These are phyloP conservation scores for Periparus ater DNA, from an alignment of 2,797 vertebrate genomes.

Conservation along the genomic window DNA sequence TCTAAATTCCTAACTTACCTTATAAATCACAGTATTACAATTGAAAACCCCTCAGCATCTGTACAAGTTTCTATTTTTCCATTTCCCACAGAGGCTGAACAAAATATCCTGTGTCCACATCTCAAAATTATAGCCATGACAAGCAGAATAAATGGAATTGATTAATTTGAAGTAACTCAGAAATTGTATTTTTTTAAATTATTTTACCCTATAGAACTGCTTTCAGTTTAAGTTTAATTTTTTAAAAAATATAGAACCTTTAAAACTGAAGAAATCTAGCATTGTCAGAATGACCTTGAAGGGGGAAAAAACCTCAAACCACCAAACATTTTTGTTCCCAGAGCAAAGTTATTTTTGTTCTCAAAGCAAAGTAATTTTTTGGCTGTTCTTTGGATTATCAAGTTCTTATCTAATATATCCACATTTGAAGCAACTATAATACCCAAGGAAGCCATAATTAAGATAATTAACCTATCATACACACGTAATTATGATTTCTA, in stretches of 20 bases:
- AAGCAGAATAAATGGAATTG: background rate
- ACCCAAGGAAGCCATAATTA: slow-evolving; percentile 21
- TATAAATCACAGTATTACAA: too few relatives aligned
- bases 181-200: background rate
- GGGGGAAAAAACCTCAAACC: background rate
- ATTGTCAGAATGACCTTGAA: background rate
- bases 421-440: background rate
- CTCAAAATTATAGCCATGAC: background rate
- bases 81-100: background rate
- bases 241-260: background rate
- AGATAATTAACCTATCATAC: slow-evolving; percentile 42
- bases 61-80: too few relatives aligned
- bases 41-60: too few relatives aligned
- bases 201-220: background rate
- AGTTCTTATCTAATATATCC: background rate
- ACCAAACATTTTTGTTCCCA: background rate
- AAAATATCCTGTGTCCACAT: background rate
- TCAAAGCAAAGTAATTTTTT: background rate
- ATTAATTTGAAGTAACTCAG: background rate
- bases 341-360: background rate
- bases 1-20: too few relatives aligned
- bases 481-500: slow-evolving; percentile 5
- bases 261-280: background rate
- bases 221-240: background rate
- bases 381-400: background rate